Conservation (phyloP, 2,888 invertebrate genomes). For the Oscheius onirici region DNA sequence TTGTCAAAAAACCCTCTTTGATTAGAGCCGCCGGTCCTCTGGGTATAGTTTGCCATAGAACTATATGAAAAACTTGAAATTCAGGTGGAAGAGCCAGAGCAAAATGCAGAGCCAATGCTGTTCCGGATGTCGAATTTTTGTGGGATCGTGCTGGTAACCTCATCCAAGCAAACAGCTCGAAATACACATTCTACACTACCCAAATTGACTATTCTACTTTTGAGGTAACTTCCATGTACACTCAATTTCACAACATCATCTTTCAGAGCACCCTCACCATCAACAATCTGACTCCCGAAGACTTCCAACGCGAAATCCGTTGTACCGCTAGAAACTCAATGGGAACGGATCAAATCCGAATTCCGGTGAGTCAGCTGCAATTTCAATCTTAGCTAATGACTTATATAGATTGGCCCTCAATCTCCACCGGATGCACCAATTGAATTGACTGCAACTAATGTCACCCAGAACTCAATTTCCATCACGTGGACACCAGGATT, state of each 20-base stretch:
- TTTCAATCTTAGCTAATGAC: background rate
- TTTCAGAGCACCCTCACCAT: constrained; percentile 63
- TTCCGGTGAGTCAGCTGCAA: constrained; percentile 40
- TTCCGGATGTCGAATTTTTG: constrained; percentile 64
- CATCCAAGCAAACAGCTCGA: constrained; percentile 65
- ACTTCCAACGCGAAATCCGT: constrained; percentile 61
- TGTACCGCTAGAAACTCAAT: constrained; percentile 62
- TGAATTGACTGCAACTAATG: constrained; percentile 60
- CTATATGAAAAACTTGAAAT: background rate
- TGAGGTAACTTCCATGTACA: constrained; percentile 46
- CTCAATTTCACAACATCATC: background rate
- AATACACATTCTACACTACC: constrained; percentile 60
- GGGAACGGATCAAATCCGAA: constrained; percentile 56
- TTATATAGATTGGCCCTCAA: constrained; percentile 49
- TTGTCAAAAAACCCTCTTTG: constrained; percentile 48
- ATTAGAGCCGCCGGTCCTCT: constrained; percentile 62
- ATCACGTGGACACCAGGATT: constrained; percentile 63
- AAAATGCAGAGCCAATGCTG: constrained; percentile 62
- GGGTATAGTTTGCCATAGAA: constrained; percentile 24
- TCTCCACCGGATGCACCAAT: constrained; percentile 62
- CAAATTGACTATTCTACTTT: constrained; percentile 65
- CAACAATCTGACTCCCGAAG: constrained; percentile 58
- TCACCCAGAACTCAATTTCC: constrained; percentile 57
- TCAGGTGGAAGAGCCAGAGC: constrained; percentile 49
- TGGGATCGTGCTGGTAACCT: constrained; percentile 61